Conservation (phyloP, 2,113 vertebrate genomes). For the Ameiurus melas region DNA sequence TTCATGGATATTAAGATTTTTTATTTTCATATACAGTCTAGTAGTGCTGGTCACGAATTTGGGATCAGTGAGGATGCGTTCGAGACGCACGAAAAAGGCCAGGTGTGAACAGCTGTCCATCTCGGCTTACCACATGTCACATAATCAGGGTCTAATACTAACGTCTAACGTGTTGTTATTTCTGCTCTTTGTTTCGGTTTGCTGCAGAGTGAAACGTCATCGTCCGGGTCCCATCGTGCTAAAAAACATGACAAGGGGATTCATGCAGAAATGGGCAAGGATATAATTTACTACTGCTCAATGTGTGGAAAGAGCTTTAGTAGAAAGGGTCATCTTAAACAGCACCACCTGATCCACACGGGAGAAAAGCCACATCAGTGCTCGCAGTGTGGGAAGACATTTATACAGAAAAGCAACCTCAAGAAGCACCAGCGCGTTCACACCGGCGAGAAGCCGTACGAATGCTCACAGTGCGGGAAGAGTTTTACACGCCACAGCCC, state of each 20-base stretch:
- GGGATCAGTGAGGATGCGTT: background rate
- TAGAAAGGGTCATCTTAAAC: constrained; percentile 11
- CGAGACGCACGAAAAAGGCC: background rate
- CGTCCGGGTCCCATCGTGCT: background rate
- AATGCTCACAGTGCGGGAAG: constrained; percentile 3
- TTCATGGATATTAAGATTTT: too few relatives aligned
- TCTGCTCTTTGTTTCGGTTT: background rate
- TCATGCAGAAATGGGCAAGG: background rate
- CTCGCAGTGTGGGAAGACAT: background rate
- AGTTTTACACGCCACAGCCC: background rate
- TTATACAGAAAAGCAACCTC: constrained; percentile 11
- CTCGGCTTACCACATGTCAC: too few relatives aligned
- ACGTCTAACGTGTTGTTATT: background rate
- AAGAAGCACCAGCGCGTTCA: constrained; percentile 3
- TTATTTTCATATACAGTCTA: background rate
- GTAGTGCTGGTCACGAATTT: background rate
- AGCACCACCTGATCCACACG: constrained; percentile 4
- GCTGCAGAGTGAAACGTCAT: background rate
- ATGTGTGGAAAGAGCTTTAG: constrained; percentile 1
- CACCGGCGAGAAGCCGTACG: constrained; percentile 16
- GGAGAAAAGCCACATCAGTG: constrained; percentile 14
- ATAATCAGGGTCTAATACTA: background rate
- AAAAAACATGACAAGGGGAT: background rate
- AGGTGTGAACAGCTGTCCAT: background rate
- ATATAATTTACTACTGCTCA: background rate